These are phyloP conservation scores for Fregetta grallaria DNA, from an alignment of 2,113 vertebrate species.

Conservation along the genomic window DNA sequence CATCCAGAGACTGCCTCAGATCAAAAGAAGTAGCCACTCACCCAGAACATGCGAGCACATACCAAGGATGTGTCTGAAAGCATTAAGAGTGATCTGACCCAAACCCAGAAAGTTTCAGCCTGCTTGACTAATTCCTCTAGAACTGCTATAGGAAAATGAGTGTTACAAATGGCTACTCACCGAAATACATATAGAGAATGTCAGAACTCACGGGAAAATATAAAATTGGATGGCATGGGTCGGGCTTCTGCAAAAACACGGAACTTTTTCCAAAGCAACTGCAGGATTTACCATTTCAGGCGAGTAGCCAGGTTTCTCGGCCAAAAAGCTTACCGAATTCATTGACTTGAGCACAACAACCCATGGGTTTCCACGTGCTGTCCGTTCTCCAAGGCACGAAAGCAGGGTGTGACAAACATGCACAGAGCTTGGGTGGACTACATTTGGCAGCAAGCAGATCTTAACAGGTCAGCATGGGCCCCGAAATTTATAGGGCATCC, in stretches of 20 bases:
- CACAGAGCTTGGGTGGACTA: neutral
- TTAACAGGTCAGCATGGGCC: neutral
- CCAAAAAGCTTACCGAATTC: neutral
- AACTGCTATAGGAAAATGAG: neutral
- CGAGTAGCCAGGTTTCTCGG: neutral
- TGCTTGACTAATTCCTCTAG: neutral
- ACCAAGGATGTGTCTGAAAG: neutral
- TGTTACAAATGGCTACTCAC: neutral
- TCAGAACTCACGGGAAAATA: neutral
- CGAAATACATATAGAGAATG: neutral
- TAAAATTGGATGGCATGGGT: neutral
- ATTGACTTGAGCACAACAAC: neutral
- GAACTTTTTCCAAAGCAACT: neutral
- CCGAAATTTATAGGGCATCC: neutral
- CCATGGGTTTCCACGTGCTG: neutral
- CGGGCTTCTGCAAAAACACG: fast-evolving
- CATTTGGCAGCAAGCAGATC: neutral
- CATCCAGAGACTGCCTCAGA: neutral
- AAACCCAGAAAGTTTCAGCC: neutral
- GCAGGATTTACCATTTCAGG: neutral
- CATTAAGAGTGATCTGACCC: neutral
- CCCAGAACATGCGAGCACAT: neutral
- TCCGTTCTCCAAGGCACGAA: neutral
- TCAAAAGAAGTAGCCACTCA: neutral
- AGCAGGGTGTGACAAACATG: neutral